Base-by-base conservation (phyloP, 2,888 invertebrate genomes). In the Andrena hattorfiana region DNA sequence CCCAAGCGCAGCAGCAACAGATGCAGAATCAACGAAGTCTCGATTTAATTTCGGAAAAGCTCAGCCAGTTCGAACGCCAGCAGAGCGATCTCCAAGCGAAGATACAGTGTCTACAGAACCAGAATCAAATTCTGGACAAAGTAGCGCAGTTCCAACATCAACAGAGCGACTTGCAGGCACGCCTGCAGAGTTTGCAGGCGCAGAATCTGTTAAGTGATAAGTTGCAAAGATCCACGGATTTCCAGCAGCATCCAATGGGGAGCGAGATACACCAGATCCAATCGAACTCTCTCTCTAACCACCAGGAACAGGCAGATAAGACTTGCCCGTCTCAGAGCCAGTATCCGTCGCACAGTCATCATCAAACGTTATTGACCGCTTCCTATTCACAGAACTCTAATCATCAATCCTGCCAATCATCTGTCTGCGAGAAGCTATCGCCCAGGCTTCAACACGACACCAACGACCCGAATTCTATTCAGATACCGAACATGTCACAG, bases 101-200 rank as follows among this genome's bases (percentile, higher is more conserved):
- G 64, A 70, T 94, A 13, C 93, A 94, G 71, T 93, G 93, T 71
- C 88, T 94, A 1, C 94, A 94, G 75, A 94, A 89, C 85, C 94
- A 94, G 62, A 94, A 94, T 83, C 93, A 93, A 59, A 93, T 94
- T 35, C 87, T 94, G 0, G 94, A 94, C 74, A 94, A 93, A 71
- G 94, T 94, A 0, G 92, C 94, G 0, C 92, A 93, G 62, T 93
- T 92, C 74, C 94, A 94, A 70, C 92, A 92, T 54, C 92, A 92
- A 26, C 92, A 93, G 54, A 91, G 82, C 73, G 94, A 94, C 78
- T 76, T 93, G 2, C 94, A 94, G 54, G 89, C 89, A 0, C 90
- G 93, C 16, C 84, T 93, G 59, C 93, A 93, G 68, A 91, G 85
- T 76, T 81, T 93, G 0, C 93, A 93, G 30, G 76, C 89, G 0